phyloP scores from a whole-genome alignment of 2,113 vertebrate species.

The Halcyon malimbica region DNA sequence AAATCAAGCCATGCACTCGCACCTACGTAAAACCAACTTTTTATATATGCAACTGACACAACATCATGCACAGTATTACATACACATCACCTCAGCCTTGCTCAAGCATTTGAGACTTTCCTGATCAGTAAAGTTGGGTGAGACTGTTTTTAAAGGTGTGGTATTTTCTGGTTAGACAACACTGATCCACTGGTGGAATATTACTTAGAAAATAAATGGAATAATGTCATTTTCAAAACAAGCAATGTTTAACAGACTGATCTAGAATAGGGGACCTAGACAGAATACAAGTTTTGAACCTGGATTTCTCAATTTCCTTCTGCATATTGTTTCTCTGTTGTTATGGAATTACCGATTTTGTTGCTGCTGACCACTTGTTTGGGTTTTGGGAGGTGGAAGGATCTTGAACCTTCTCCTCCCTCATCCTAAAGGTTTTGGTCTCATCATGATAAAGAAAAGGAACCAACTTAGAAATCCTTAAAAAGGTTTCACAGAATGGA shows the following conservation, averaged over 20 bases:
- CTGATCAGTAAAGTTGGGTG: not conserved
- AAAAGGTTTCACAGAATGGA: not conserved
- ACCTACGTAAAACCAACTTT: not conserved
- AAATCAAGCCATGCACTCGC: not conserved
- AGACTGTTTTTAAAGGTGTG: not conserved
- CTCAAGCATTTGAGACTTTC: not conserved
- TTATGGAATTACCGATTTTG: not conserved
- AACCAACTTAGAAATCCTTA: not conserved
- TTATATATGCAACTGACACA: not conserved
- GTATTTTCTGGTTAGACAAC: not conserved
- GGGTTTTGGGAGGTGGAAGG: not conserved
- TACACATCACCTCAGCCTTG: not conserved
- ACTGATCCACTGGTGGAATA: not conserved
- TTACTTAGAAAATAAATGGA: not conserved
- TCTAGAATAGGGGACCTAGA: not conserved
- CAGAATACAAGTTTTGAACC: not conserved
- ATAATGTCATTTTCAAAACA: not conserved
- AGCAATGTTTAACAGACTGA: not conserved
- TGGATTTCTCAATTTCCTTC: not conserved
- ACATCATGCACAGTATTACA: not conserved
- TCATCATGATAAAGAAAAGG: not conserved
- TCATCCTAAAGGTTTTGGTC: not conserved
- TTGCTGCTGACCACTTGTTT: not conserved
- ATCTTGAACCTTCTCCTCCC: not conserved
- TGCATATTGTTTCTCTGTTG: not conserved